A percentile compares a stretch with the other conserved stretches of the same genome.
These are phyloP conservation scores for Aphyosemion australe DNA, from an alignment of 2,113 vertebrate species.

Conservation along the genomic window DNA sequence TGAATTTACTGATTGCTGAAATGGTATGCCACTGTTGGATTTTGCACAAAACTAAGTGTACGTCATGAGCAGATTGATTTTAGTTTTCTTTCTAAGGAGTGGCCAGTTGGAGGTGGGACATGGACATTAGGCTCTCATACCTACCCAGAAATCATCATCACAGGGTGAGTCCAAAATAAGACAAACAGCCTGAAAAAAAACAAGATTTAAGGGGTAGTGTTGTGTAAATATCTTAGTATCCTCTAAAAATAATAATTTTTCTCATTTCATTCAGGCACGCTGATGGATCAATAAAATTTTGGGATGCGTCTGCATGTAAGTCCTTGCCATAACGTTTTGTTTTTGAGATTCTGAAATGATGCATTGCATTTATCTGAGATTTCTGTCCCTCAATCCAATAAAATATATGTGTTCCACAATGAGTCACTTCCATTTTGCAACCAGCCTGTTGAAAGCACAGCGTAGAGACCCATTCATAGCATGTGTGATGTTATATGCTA, in stretches of 20 bases:
- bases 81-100: constrained; percentile 82
- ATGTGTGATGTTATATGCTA: background rate
- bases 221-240: no score
- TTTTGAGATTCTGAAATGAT: background rate
- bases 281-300: constrained; percentile 97
- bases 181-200: background rate
- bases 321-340: constrained; percentile 41
- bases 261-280: constrained; percentile 84
- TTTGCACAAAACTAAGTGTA: background rate
- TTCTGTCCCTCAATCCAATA: constrained; percentile 1
- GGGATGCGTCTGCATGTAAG: constrained; percentile 88
- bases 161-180: constrained; percentile 87
- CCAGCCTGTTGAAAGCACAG: background rate
- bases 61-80: constrained; percentile 5
- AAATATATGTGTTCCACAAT: background rate
- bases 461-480: background rate
- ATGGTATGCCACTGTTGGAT: no score
- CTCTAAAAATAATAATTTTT: no score
- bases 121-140: constrained; percentile 95
- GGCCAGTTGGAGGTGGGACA: constrained; percentile 92
- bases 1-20: no score
- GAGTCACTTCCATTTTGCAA: constrained; percentile 13
- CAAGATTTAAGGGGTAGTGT: no score
- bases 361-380: background rate
- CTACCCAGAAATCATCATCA: constrained; percentile 96